These are phyloP conservation scores for Hippocampus mohnikei DNA, from an alignment of 2,113 vertebrate genomes.

Conservation along the genomic window DNA sequence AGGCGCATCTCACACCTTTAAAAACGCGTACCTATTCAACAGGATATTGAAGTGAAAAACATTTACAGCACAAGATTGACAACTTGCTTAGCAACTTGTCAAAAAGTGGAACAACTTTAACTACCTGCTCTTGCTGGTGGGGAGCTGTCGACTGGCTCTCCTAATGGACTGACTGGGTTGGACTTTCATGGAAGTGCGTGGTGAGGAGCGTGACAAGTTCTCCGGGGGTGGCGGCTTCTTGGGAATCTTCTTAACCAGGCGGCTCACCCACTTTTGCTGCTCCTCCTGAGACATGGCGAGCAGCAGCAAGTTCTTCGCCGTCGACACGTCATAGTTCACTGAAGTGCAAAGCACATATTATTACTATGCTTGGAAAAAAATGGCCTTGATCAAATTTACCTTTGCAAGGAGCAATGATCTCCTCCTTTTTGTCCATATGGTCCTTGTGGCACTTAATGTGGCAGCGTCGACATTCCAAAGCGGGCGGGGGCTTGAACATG, in stretches of 20 bases:
- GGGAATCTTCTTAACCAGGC: constrained; percentile 95
- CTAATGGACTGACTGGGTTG: constrained; percentile 91
- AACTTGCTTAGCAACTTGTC: no score
- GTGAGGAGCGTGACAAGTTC: constrained; percentile 89
- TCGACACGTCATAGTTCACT: constrained; percentile 97
- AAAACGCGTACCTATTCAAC: no score
- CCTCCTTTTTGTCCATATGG: constrained; percentile 98
- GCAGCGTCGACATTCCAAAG: constrained; percentile 95
- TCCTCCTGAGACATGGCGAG: constrained; percentile 91
- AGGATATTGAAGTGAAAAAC: no score
- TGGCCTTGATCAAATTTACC: constrained; percentile 62
- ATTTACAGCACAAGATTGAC: no score
- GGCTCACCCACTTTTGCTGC: constrained; percentile 97
- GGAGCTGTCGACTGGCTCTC: constrained; percentile 91
- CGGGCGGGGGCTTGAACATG: constrained; percentile 98
- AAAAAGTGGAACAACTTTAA: no score
- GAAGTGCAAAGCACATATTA: neutral
- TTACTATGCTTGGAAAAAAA: neutral
- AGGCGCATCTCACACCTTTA: no score
- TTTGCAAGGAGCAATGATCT: constrained; percentile 94
- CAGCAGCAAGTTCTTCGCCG: constrained; percentile 94
- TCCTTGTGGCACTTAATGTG: constrained; percentile 99
- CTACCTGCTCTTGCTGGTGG: constrained; percentile 94
- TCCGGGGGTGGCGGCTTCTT: constrained; percentile 93
- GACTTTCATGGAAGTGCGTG: constrained; percentile 91